phyloP scores from a whole-genome alignment of 2,888 invertebrate species.

The Himalopsyche tibetana region DNA sequence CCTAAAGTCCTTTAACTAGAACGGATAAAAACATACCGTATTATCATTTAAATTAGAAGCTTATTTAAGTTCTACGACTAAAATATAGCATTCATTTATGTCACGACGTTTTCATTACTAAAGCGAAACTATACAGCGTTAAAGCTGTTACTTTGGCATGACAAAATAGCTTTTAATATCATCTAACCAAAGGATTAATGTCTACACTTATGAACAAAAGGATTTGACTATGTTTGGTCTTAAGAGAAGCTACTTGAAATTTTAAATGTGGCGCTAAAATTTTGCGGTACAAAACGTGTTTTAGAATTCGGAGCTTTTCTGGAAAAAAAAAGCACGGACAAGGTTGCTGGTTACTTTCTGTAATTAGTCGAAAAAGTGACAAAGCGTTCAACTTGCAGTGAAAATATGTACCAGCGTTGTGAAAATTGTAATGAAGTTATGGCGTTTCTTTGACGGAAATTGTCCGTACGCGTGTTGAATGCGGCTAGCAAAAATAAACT shows the following conservation, averaged over 20 bases:
- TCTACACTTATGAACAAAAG: not conserved
- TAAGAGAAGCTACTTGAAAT: not conserved
- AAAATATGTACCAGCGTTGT: not conserved
- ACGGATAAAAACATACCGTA: not conserved
- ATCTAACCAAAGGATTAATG: slow-evolving; percentile 39
- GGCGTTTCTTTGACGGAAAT: not conserved
- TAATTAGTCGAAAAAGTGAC: slow-evolving; percentile 7
- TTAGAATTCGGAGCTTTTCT: not conserved
- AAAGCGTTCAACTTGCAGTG: not conserved
- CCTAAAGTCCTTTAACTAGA: not conserved
- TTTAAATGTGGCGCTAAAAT: not conserved
- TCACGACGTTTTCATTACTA: not conserved
- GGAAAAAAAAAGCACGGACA: not conserved
- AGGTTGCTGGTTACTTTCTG: not conserved
- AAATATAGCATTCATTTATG: not conserved
- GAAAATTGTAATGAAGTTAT: slow-evolving; percentile 30
- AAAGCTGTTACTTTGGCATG: slow-evolving; percentile 27
- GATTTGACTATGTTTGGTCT: not conserved
- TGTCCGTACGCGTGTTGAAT: slow-evolving; percentile 8
- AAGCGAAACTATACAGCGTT: slow-evolving; percentile 11
- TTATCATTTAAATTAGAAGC: not conserved
- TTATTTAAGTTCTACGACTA: slow-evolving; percentile 2
- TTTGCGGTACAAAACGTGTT: not conserved
- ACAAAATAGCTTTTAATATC: slow-evolving; percentile 40
- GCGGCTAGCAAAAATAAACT: not conserved